These are phyloP conservation scores for Melopsittacus undulatus DNA, from an alignment of 2,797 vertebrate species.

Conservation along the genomic window DNA sequence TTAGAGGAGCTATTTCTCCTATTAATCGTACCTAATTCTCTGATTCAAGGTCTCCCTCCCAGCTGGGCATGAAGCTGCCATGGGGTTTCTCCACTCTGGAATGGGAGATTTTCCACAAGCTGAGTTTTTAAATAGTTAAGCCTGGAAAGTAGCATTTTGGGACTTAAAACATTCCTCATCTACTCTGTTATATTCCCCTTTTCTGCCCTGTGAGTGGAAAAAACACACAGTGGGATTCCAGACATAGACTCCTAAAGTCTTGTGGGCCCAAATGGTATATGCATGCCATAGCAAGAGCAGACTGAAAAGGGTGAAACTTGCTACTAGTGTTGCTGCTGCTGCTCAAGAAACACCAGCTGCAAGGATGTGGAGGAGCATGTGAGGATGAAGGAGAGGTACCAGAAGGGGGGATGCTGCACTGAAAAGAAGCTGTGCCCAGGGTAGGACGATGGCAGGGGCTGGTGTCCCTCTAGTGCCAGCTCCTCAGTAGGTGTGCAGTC, in stretches of 20 bases:
- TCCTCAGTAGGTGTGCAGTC: not conserved
- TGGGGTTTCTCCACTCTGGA: not conserved
- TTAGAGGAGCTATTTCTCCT: not conserved
- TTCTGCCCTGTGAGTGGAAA: not conserved
- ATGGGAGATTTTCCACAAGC: not conserved
- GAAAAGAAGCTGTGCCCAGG: not conserved
- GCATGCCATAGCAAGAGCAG: not conserved
- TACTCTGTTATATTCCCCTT: not conserved
- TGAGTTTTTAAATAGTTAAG: not conserved
- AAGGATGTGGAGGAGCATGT: accelerated
- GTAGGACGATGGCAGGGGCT: not conserved
- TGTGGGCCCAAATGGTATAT: not conserved
- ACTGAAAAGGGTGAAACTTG: not conserved
- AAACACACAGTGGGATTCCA: accelerated
- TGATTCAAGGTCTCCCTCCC: not conserved
- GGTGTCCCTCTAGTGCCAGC: not conserved
- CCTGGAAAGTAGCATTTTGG: not conserved
- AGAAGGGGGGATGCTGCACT: not conserved
- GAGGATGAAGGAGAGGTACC: not conserved
- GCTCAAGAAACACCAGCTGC: not conserved
- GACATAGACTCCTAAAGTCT: not conserved
- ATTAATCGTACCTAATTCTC: not conserved
- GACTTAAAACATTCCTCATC: not conserved
- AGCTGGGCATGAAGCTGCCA: not conserved
- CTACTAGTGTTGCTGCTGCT: not conserved